These are phyloP conservation scores for Pitangus sulphuratus DNA, from an alignment of 2,797 vertebrate species.

Conservation along the genomic window DNA sequence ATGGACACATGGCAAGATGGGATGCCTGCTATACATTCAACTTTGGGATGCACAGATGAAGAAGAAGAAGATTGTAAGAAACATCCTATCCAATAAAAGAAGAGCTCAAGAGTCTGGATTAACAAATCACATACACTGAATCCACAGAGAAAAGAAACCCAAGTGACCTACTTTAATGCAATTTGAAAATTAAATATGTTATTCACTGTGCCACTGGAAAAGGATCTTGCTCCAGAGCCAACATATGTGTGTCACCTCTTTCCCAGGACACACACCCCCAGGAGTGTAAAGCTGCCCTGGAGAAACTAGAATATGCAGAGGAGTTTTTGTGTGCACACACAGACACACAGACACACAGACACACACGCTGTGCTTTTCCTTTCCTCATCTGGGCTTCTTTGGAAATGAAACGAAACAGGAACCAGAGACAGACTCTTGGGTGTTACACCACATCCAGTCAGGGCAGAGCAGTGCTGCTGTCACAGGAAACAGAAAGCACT, in stretches of 20 bases:
- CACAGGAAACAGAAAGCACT: slow-evolving; percentile 32
- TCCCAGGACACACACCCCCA: neutral
- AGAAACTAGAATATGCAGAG: neutral
- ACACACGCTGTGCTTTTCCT: neutral
- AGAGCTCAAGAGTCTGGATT: neutral
- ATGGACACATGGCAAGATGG: neutral
- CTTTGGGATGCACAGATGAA: neutral
- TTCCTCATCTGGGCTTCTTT: neutral
- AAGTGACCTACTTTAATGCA: neutral
- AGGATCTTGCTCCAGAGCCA: neutral
- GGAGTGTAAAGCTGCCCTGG: neutral
- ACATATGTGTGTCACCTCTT: neutral
- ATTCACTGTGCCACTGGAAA: neutral
- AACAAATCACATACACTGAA: neutral
- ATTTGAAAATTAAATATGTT: neutral
- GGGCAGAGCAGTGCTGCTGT: neutral
- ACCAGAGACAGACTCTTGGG: neutral
- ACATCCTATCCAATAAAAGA: neutral
- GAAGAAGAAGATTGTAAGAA: neutral
- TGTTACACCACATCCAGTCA: neutral
- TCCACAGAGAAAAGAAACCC: neutral
- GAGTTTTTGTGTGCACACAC: neutral
- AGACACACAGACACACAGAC: neutral
- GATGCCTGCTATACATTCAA: neutral
- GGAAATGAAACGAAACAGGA: neutral